Percentiles rank a stretch among this genome's conserved stretches.
Evolutionary conservation across 2,113 vertebrate genomes (phyloP).

Genomic region (Eclectus roratus): DNA sequence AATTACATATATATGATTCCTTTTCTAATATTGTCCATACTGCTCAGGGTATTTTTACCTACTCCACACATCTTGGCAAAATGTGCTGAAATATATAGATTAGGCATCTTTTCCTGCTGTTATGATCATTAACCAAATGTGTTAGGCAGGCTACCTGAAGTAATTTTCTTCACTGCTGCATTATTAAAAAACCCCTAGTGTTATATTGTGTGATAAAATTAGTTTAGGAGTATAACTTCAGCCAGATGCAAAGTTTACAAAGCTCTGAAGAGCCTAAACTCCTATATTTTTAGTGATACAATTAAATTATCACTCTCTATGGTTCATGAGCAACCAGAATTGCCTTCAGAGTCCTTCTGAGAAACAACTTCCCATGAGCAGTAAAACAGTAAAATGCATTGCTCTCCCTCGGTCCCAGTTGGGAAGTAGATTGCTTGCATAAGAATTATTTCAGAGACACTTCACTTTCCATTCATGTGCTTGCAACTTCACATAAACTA

Average conservation of each 20-base stretch:
- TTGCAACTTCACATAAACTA: background rate
- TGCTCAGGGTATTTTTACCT: background rate
- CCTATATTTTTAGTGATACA: background rate
- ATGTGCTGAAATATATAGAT: background rate
- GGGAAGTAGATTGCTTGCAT: background rate
- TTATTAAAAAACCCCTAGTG: background rate
- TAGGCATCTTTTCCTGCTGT: background rate
- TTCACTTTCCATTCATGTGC: background rate
- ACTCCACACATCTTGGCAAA: background rate
- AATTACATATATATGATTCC: background rate
- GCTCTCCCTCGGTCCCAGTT: background rate
- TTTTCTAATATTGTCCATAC: background rate
- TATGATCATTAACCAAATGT: background rate
- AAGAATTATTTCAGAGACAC: background rate
- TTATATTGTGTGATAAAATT: background rate
- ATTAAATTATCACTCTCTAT: background rate
- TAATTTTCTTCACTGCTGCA: background rate
- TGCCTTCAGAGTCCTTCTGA: background rate
- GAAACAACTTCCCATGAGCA: background rate
- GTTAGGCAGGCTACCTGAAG: background rate
- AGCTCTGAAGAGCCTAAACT: background rate
- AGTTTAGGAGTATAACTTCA: background rate
- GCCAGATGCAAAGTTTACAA: background rate
- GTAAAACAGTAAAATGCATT: background rate
- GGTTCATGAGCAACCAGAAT: background rate